Conservation (phyloP, 2,888 invertebrate species). For the Lamellibrachia columna region DNA sequence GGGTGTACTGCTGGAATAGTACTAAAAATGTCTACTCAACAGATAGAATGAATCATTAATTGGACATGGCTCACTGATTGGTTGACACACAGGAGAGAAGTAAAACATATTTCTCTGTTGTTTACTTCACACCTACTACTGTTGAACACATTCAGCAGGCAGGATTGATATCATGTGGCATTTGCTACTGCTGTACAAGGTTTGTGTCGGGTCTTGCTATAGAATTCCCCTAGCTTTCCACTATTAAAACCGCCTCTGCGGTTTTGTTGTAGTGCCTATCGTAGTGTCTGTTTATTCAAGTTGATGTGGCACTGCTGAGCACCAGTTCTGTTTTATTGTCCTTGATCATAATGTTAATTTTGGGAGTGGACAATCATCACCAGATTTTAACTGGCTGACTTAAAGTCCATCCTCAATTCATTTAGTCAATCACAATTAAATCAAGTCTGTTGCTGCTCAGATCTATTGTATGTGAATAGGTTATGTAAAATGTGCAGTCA, state of each 20-base stretch:
- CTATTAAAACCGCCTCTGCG: not conserved
- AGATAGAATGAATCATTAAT: not conserved
- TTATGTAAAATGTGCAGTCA: too few relatives aligned
- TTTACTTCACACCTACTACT: not conserved
- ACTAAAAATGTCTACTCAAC: not conserved
- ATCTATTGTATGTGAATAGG: too few relatives aligned
- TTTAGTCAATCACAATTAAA: too few relatives aligned
- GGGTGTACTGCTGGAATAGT: not conserved
- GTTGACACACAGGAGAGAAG: not conserved
- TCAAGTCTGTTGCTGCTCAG: too few relatives aligned
- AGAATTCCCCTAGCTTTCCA: not conserved
- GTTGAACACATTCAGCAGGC: not conserved
- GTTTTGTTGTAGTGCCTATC: too few relatives aligned
- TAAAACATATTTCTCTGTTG: not conserved
- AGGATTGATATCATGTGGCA: not conserved
- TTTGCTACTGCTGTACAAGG: not conserved
- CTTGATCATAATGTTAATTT: too few relatives aligned
- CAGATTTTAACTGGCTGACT: too few relatives aligned
- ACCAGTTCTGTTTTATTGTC: too few relatives aligned
- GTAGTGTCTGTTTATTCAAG: too few relatives aligned
- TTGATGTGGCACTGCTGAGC: too few relatives aligned
- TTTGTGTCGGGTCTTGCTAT: not conserved
- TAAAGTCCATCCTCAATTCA: too few relatives aligned
- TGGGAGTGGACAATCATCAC: too few relatives aligned
- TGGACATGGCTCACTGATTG: not conserved